Percentiles rank a stretch among this genome's conserved stretches.
Evolutionary conservation across 2,888 invertebrate species (phyloP).

Genomic region (Drosophila mayaguana): DNA sequence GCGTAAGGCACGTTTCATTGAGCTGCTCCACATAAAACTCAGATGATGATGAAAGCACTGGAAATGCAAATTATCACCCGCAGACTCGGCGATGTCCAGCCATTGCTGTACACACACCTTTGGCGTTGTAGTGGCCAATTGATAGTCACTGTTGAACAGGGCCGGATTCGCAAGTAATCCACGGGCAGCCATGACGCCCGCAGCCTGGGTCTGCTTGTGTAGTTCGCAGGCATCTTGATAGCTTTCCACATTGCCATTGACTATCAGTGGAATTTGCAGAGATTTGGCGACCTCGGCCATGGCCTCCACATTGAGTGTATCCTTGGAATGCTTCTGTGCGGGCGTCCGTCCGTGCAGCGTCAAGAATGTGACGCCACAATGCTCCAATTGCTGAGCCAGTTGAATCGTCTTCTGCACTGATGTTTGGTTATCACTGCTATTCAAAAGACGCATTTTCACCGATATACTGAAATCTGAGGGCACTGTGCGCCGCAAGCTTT

Average conservation of each 20-base stretch:
- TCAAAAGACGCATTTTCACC: slow-evolving; percentile 93
- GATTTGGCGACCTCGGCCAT: slow-evolving; percentile 88
- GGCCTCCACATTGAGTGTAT: slow-evolving; percentile 89
- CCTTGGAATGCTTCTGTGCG: slow-evolving; percentile 89
- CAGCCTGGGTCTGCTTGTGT: slow-evolving; percentile 89
- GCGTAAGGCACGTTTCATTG: slow-evolving; percentile 90
- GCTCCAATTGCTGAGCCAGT: slow-evolving; percentile 92
- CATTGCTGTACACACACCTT: slow-evolving; percentile 92
- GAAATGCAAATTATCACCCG: slow-evolving; percentile 89
- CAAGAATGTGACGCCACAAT: slow-evolving; percentile 94
- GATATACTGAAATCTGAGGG: slow-evolving; percentile 92
- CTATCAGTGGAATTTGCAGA: slow-evolving; percentile 93
- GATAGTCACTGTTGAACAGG: slow-evolving; percentile 87
- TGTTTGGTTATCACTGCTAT: slow-evolving; percentile 48
- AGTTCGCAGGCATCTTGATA: slow-evolving; percentile 90
- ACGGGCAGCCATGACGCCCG: slow-evolving; percentile 96
- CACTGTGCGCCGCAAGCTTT: slow-evolving; percentile 90
- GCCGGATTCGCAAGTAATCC: slow-evolving; percentile 96
- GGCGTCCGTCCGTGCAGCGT: slow-evolving; percentile 97
- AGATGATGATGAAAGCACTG: slow-evolving; percentile 97
- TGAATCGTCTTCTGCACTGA: slow-evolving; percentile 89
- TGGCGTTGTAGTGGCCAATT: slow-evolving; percentile 87
- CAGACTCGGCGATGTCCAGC: slow-evolving; percentile 89
- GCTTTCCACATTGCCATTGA: slow-evolving; percentile 95
- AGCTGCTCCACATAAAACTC: slow-evolving; percentile 96